A percentile compares a stretch with the other conserved stretches of the same genome.
Conservation (phyloP, 2,113 vertebrate species). For the Hyaena hyaena region DNA sequence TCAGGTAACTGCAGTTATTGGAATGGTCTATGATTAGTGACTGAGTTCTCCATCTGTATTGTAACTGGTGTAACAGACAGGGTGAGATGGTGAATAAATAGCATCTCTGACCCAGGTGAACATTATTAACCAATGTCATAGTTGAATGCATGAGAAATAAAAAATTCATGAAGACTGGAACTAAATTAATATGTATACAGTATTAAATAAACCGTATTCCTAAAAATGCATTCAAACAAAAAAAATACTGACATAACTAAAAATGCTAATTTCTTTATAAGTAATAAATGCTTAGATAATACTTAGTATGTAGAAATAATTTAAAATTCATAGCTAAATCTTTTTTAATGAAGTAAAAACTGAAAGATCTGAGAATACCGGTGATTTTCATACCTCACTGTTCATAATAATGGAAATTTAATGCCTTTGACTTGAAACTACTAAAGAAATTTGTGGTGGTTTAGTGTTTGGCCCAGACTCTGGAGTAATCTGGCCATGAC, state of each 20-base stretch:
- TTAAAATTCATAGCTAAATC: constrained; percentile 16
- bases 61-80: background rate
- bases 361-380: background rate
- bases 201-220: background rate
- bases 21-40: background rate
- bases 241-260: background rate
- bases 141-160: background rate
- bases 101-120: background rate
- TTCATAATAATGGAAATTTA: background rate
- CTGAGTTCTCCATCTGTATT: background rate
- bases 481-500: background rate
- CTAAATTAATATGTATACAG: background rate
- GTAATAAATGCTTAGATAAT: background rate
- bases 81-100: background rate
- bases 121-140: background rate
- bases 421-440: constrained; percentile 13
- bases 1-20: background rate
- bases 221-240: background rate
- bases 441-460: background rate
- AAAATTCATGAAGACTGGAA: background rate
- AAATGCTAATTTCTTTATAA: background rate
- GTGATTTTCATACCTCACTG: background rate
- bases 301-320: background rate
- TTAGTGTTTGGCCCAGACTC: background rate
- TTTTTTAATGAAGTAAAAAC: background rate